Evolutionary conservation across 92 coral and sea anemone genomes (phyloP), one percentile per base, ranked within the genome.

Genomic region (Porites rus): DNA sequence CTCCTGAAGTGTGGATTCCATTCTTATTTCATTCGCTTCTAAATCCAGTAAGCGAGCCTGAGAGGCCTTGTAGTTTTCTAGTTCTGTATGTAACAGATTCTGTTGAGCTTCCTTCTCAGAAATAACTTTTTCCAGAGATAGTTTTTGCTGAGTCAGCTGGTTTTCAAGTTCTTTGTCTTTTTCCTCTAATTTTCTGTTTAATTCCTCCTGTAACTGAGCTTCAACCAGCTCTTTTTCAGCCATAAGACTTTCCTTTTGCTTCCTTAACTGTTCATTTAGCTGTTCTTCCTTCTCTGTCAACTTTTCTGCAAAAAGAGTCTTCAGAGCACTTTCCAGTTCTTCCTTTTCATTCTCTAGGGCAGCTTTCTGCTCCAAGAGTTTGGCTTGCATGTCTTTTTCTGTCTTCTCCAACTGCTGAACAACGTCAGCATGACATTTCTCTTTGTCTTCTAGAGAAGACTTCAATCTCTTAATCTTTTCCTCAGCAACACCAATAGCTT

Each of bases 131-230:
- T 93, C 96, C 63, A 97, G 86, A 53, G 88, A 90, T 52, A 88
- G 82, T 66, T 96, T 94, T 78, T 97, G 98, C 43, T 75, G 78
- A 46, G 89, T 81, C 25, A 97, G 90, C 75, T 89, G 92, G 38
- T 74, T 83, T 72, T 96, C 95, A 46, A 97, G 90, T 76, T 97
- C 98, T 81, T 92, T 93, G 86, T 97, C 99, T 85, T 94, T 97
- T 66, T 93, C 96, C 69, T 97, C 98, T 5, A 97, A 85, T 74
- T 95, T 93, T 62, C 93, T 88, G 74, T 81, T 91, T 67, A 97
- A 89, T 88, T 95, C 98, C 60, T 85, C 86, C n/a, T 93, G 94
- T 31, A 95, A 88, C 50, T 90, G 89, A 16, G 73, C 87, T 79
- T 97, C 98, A 18, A 97, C 93, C 54, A 86, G 90, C 52, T 92